Percentiles rank a stretch among this genome's conserved stretches.
Conservation (phyloP, 2,797 vertebrate genomes). For the Champsocephalus gunnari region DNA sequence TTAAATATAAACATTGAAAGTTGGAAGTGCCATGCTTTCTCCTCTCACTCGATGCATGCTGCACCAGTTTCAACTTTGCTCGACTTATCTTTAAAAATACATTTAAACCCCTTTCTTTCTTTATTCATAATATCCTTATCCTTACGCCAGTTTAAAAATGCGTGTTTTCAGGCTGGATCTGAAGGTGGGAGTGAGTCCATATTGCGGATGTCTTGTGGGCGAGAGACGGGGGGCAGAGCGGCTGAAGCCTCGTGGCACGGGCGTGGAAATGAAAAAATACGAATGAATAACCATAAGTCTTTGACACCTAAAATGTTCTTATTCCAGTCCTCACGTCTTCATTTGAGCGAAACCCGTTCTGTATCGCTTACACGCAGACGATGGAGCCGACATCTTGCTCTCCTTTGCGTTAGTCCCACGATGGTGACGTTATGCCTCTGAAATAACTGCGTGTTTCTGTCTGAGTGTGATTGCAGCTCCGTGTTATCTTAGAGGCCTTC, state of each 20-base stretch:
- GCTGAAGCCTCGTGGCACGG: no score
- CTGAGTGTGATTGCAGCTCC: constrained; percentile 12
- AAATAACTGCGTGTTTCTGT: constrained; percentile 24
- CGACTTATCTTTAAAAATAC: neutral
- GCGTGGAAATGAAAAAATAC: no score
- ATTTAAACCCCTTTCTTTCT: neutral
- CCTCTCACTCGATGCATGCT: constrained; percentile 19
- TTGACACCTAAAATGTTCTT: no score
- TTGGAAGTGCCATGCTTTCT: constrained; percentile 30
- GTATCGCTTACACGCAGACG: no score
- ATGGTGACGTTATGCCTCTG: neutral
- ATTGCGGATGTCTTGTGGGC: no score
- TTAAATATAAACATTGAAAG: neutral
- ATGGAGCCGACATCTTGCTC: neutral
- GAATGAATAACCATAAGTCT: no score
- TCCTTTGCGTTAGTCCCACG: neutral
- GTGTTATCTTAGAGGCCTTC: constrained; percentile 55
- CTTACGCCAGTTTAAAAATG: neutral
- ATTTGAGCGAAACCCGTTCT: no score
- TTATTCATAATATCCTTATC: neutral
- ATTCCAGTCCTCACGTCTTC: no score
- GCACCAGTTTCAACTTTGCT: neutral
- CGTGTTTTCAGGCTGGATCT: no score
- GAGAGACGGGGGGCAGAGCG: no score
- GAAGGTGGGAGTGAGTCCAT: no score